phyloP scores from a whole-genome alignment of 2,888 invertebrate genomes.

The Mesorhabditis belari region DNA sequence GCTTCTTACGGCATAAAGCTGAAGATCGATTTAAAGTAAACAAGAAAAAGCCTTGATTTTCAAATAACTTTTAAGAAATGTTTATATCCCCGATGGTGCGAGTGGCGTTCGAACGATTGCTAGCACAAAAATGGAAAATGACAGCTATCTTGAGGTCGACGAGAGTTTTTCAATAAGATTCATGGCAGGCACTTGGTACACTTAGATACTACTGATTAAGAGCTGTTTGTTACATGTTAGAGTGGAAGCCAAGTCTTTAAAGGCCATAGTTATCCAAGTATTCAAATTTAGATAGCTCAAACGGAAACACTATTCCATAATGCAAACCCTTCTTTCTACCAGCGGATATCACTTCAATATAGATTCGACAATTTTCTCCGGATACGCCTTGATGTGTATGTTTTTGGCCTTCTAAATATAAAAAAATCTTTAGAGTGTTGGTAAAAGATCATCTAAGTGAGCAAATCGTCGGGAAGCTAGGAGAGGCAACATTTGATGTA shows the following conservation, averaged over 20 bases:
- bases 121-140: neutral
- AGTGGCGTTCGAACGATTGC: neutral
- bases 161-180: too few relatives aligned
- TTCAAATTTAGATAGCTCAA: constrained; percentile 23
- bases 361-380: neutral
- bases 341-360: neutral
- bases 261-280: too few relatives aligned
- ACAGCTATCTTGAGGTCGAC: neutral
- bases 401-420: too few relatives aligned
- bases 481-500: neutral
- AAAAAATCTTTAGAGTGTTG: too few relatives aligned
- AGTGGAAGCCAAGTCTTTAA: too few relatives aligned
- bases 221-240: too few relatives aligned
- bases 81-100: neutral
- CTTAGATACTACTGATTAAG: too few relatives aligned
- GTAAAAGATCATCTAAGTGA: neutral
- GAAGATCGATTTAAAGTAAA: neutral
- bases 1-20: neutral
- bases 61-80: neutral
- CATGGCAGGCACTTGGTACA: too few relatives aligned
- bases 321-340: constrained; percentile 8
- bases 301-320: constrained; percentile 22
- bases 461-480: neutral
- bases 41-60: neutral
- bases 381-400: neutral